Evolutionary conservation across 92 coral and sea anemone genomes (phyloP), one percentile per base, ranked within the genome.

Genomic region (Phenganax marumi): DNA sequence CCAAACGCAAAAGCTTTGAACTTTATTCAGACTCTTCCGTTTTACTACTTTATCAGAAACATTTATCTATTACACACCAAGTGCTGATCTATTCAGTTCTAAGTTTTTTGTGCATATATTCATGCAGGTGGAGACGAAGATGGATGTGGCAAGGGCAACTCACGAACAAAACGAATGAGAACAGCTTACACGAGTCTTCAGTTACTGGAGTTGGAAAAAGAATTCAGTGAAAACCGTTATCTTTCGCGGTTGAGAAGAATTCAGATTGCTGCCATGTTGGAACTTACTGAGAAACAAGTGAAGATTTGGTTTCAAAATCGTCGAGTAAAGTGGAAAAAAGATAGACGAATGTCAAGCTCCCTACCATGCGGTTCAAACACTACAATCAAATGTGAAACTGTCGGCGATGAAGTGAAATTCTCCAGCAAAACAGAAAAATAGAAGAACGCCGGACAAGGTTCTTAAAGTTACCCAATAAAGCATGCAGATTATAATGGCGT

Each of bases 281-380:
- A 95, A 79, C 77, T 95, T 56, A 90, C 97, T 50, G 98, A 95
- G 75, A 95, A 95, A 47, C 98, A 95, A 89, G 98, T 95, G 55
- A 95, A 95, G 90, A 95, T 95, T 70, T 95, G 98, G 98, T 95
- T 95, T 83, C 98, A 95, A 73, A 95, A 95, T 86, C 96, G 98
- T 60, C 91, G 98, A 13, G 98, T 95, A 9, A 95, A 95, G 50
- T 95, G 98, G 98, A 95, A 95, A 85, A 95, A 95, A 52, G 98
- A 95, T 89, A 92, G 73, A 78, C 49, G 58, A 78, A 57, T 62
- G 60, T 43, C 83, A 49, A 61, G 50, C 61, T 10, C 73, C 12
- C 8, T 66, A 49, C 43, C 72, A 17, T 66, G 72, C 72, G 8
- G 50, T 49, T 25, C 72, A 66, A 18, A 49, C 16, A 56, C 14